Base-by-base conservation (phyloP, 1,140 invertebrate genomes). In the Onthophagus taurus region DNA sequence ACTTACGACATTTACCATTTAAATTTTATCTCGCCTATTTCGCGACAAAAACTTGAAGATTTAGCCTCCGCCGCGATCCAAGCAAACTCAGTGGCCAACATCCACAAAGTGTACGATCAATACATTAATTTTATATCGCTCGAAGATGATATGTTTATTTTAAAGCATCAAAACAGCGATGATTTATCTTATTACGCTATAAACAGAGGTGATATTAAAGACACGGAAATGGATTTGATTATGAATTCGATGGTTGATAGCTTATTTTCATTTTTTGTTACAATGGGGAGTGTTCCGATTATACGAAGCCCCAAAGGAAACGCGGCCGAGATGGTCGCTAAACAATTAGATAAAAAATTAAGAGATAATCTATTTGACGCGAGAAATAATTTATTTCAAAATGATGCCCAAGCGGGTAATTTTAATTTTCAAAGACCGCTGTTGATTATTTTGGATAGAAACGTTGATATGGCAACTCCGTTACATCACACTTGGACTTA, bases 401-500 rank as follows among this genome's bases (percentile, higher is more conserved):
- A 80, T 44, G 91, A 94, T 63, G 74, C 82, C 7, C 78, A 85
- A 57, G 69, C 77, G 1, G 85, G 85, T 36, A 81, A 75, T 44
- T 79, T 76, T 54, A 94, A 88, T 67, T 95, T 96, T 66, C 91
- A 95, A 54, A 72, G 94, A 42, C 94, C 94, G 3, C 68, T 98
- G 42, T 67, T 99, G 8, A 85, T 99, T 38, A 70, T 99, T 47
- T 71, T 98, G 31, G 97, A 99, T 67, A 72, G 97, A 45, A 94
- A 89, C 69, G 76, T 97, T 44, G 96, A 99, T 68, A 83, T 99
- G 75, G 90, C 94, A 1, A 98, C 95, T 12, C 92, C 92, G 24
- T 68, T 99, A 45, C 93, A 98, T 77, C 97, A 99, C 66, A 97
- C 96, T 3, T 99, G 97, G 97, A 99, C 94, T 1, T 99, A 99